A percentile compares a stretch with the other conserved stretches of the same genome.
phyloP scores from a whole-genome alignment of 2,888 invertebrate species.

The Conistra vaccinii region DNA sequence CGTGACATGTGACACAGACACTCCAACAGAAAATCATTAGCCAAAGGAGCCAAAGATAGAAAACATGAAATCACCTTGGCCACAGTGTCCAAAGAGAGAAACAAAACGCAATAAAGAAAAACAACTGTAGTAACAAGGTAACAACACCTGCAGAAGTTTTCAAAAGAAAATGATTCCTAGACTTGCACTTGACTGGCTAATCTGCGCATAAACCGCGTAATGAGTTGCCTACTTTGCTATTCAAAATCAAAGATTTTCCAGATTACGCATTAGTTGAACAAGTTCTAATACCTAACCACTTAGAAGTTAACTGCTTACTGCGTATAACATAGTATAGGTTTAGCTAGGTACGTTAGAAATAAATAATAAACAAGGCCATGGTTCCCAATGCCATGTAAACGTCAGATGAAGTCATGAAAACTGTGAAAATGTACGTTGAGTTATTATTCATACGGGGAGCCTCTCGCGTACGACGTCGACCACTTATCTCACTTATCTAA shows the following conservation, averaged over 20 bases:
- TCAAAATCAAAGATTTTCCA: conserved; percentile 12
- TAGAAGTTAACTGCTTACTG: not conserved
- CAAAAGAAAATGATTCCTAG: not conserved
- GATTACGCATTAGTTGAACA: not conserved
- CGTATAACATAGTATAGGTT: not conserved
- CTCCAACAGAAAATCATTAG: not conserved
- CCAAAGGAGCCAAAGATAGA: not conserved
- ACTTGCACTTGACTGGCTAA: not conserved
- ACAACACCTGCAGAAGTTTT: not conserved
- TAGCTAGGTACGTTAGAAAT: conserved; percentile 8
- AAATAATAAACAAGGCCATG: conserved; percentile 52
- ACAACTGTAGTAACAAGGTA: not conserved
- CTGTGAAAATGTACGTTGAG: conserved; percentile 42
- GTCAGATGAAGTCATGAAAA: conserved; percentile 41
- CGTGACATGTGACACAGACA: conserved; percentile 37
- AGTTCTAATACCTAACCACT: not conserved
- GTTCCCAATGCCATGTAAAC: conserved; percentile 27
- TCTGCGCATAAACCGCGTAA: not conserved
- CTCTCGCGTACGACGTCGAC: conserved; percentile 75
- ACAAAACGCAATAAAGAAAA: not conserved
- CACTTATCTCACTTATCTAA: conserved; percentile 90
- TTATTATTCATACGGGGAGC: conserved; percentile 79
- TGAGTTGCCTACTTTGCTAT: not conserved
- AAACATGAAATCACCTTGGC: not conserved
- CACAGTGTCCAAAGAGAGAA: not conserved